Evolutionary conservation across 2,113 vertebrate species (phyloP).

Genomic region (Cololabis saira): DNA sequence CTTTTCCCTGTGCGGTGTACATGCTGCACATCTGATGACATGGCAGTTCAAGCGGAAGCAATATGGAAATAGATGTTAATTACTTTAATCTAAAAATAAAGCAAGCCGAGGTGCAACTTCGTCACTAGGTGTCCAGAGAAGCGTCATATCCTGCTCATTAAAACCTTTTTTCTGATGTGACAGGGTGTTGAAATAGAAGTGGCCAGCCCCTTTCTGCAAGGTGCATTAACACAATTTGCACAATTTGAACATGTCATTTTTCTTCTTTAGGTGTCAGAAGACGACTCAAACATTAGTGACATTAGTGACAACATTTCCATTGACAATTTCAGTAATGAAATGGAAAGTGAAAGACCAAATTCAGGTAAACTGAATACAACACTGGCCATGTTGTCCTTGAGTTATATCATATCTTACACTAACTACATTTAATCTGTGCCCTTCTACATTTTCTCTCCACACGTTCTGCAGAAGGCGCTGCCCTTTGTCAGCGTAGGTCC

Average conservation of each 20-base stretch:
- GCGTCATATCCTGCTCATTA: constrained; percentile 30
- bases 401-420: neutral
- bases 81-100: constrained; percentile 77
- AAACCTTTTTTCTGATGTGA: constrained; percentile 34
- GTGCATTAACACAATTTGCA: constrained; percentile 30
- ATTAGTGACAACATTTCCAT: constrained; percentile 95
- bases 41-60: constrained; percentile 49
- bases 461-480: constrained; percentile 77
- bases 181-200: constrained; percentile 48
- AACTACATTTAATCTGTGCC: neutral
- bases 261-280: constrained; percentile 89
- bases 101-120: constrained; percentile 45
- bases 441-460: constrained; percentile 3
- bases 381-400: neutral
- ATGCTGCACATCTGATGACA: constrained; percentile 21
- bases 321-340: constrained; percentile 92
- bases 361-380: constrained; percentile 77
- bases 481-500: constrained; percentile 78
- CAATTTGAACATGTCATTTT: constrained; percentile 14
- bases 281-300: constrained; percentile 96
- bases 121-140: constrained; percentile 24
- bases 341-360: constrained; percentile 87
- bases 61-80: constrained; percentile 68
- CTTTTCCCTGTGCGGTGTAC: constrained; percentile 8
- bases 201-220: neutral